Base-by-base conservation (phyloP, 2,113 vertebrate species). In the Rostratula benghalensis region DNA sequence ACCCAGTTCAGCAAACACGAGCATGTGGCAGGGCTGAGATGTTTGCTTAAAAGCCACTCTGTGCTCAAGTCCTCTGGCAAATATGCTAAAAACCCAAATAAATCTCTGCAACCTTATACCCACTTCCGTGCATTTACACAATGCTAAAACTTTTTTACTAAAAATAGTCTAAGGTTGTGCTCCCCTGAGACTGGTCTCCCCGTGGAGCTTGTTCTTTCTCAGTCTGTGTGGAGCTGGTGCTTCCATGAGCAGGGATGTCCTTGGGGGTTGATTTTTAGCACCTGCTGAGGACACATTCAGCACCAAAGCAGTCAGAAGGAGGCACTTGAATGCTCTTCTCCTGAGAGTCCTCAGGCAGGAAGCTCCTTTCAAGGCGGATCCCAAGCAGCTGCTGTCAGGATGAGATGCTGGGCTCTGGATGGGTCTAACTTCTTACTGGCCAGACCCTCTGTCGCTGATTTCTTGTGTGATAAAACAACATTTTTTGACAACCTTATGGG, bases 381-480 rank as follows among this genome's bases (percentile, higher is more conserved):
- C n/a, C 25, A 23, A 51, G 68, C 83, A 96, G 51, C 60, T 87
- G 64, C 87, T 75, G 61, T 48, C 61, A 83, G 73, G 61, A 57
- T 41, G 73, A 84, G 31, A 23, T 63, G 56, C 41, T 77, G 77
- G 5, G n/a, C n/a, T 89, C 46, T 16, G 35, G 31, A 45, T 35
- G n/a, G 64, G 39, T 64, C 59, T 59, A n/a, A 37, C 45, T 81
- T 41, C n/a, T 89, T 46, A 20, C 39, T 88, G 30, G 64, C 43
- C 77, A 87, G 60, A 61, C 27, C 67, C 0, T 0, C 91, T 56
- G 23, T 60, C 57, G 39, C 39, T 1, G 2, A 50, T 90, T 69
- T 87, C 33, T 56, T 74, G 19, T 50, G 54, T 35, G 30, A 57
- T 68, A 84, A 59, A 93, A 70, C 30, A 88, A 53, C 6, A 6